Base-by-base conservation (phyloP, 2,113 vertebrate species). In the Hemiscyllium ocellatum region DNA sequence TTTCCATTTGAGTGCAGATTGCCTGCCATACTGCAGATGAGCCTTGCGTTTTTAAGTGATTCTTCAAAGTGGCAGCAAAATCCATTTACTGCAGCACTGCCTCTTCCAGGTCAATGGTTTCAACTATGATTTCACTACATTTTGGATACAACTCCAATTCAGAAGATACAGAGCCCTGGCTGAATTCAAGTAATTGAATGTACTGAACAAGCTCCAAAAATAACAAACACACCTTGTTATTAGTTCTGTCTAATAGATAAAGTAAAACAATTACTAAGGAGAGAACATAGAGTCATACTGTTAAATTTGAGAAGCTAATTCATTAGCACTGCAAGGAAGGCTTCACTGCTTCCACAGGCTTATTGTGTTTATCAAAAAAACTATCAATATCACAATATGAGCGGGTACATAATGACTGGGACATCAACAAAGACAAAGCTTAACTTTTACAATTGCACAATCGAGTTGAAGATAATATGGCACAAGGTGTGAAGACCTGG, bases 111-210 rank as follows among this genome's bases (percentile, higher is more conserved):
- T 90, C 87, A 90, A 13, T 61, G 87, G 87, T 52, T n/a, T 33
- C 29, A 13, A 61, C 29, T 61, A 26, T 65, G 87, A 90, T 61
- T 90, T 90, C 56, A 65, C 87, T 29, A 89, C 52, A 29, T 56
- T 90, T 90, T n/a, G 87, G 87, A 90, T 52, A 90, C 33, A 17
- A n/a, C 29, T 90, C 87, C 29, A 52, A 90, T 52, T 90, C 87
- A 61, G 87, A 15, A 90, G 50, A 33, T 61, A 17, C 0, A 90
- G 87, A 90, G 61, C 26, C n/a, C 52, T 17, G 52, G 87, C 87
- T 24, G 52, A 90, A 90, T 90, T 90, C 87, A 90, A 90, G 22
- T 90, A 90, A 90, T 90, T 90, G 87, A 90, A 90, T 90, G 52
- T 29, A 6, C 87, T 90, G 87, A 90, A 90, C 12, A 52, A 15